Conservation (phyloP, 2,113 vertebrate species). For the Candoia aspera region DNA sequence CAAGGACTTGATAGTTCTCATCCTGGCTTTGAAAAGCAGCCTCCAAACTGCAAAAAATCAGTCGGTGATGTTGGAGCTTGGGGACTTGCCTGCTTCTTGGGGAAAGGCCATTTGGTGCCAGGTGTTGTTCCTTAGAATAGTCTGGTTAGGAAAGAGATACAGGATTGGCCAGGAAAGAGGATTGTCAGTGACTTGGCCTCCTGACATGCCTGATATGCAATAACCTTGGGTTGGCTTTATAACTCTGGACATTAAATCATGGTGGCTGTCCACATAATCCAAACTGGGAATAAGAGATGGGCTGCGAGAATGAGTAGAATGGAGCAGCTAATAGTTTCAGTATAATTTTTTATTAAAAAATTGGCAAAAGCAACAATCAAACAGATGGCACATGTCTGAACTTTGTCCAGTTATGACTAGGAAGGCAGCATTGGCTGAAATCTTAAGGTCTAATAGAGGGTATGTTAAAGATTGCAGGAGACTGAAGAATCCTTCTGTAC, state of each 20-base stretch:
- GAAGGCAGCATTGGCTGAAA: not conserved
- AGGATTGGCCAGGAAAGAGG: not conserved
- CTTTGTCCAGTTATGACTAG: not conserved
- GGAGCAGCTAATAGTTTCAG: not conserved
- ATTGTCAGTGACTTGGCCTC: not conserved
- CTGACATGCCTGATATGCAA: not conserved
- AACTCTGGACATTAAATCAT: not conserved
- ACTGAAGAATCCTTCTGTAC: not conserved
- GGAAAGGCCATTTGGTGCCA: not conserved
- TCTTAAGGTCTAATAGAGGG: not conserved
- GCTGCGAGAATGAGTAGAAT: not conserved
- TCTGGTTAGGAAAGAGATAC: not conserved
- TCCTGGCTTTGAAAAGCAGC: not conserved
- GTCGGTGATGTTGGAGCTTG: not conserved
- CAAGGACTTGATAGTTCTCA: not conserved
- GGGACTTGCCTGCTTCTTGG: not conserved
- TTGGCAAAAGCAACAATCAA: not conserved
- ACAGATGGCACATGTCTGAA: not conserved
- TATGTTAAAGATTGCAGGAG: not conserved
- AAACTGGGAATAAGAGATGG: not conserved
- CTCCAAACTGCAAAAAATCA: not conserved
- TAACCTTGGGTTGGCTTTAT: not conserved
- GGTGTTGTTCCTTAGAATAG: not conserved
- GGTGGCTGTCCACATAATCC: not conserved
- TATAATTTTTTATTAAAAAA: too few species aligned